phyloP scores from a whole-genome alignment of 2,888 invertebrate species.

The Cynaeus angustus region DNA sequence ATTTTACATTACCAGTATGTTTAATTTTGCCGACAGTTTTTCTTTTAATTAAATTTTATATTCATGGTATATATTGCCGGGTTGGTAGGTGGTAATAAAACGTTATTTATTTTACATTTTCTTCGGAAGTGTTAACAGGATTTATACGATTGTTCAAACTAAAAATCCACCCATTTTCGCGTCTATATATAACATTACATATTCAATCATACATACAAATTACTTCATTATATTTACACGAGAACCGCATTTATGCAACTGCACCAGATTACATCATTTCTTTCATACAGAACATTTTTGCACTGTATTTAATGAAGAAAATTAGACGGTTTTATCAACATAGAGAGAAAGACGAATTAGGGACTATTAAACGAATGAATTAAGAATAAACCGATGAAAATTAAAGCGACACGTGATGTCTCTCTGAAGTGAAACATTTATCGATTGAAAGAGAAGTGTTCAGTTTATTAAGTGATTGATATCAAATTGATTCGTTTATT shows the following conservation, averaged over 20 bases:
- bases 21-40: conserved; percentile 41
- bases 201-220: conserved; percentile 50
- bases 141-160: conserved; percentile 8
- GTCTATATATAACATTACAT: conserved; percentile 30
- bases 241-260: conserved; percentile 37
- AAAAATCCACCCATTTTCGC: conserved; percentile 12
- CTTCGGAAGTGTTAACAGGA: conserved; percentile 23
- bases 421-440: neutral
- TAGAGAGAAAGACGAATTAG: conserved; percentile 18
- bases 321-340: conserved; percentile 18
- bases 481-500: too few species aligned
- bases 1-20: conserved; percentile 40
- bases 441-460: neutral
- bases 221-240: conserved; percentile 45
- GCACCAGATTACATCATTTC: conserved; percentile 31
- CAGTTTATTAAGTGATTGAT: too few species aligned
- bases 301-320: conserved; percentile 18
- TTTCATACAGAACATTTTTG: conserved; percentile 18
- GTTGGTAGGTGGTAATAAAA: conserved; percentile 44
- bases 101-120: conserved; percentile 41
- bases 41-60: conserved; percentile 45
- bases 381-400: conserved; percentile 7
- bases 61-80: conserved; percentile 33
- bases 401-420: conserved; percentile 13
- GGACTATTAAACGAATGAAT: conserved; percentile 14